A percentile compares a stretch with the other conserved stretches of the same genome.
phyloP scores from a whole-genome alignment of 2,888 invertebrate species.

The Parelbella ahira region DNA sequence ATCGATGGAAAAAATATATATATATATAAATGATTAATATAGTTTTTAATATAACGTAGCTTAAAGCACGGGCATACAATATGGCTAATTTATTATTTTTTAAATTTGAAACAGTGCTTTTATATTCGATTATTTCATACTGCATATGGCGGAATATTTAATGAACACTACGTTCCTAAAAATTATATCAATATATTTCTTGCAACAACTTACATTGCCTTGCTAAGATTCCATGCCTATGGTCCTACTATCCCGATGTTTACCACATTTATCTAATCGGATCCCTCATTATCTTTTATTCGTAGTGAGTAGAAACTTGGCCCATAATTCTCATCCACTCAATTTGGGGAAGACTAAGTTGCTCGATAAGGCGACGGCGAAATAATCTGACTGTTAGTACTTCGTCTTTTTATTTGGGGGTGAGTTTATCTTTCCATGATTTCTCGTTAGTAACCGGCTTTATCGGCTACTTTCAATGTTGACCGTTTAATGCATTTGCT shows the following conservation, averaged over 20 bases:
- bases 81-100: too few relatives aligned
- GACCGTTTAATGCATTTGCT: constrained; percentile 33
- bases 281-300: constrained; percentile 73
- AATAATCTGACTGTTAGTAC: constrained; percentile 61
- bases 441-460: constrained; percentile 54
- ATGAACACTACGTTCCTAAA: too few relatives aligned
- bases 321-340: constrained; percentile 72
- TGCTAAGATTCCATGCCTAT: too few relatives aligned
- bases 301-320: constrained; percentile 62
- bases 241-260: constrained; percentile 45
- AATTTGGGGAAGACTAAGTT: constrained; percentile 68
- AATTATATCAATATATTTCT: too few relatives aligned
- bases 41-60: too few relatives aligned
- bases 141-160: too few relatives aligned
- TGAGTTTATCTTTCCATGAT: constrained; percentile 62
- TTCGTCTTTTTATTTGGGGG: constrained; percentile 64
- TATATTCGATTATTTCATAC: too few relatives aligned
- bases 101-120: too few relatives aligned
- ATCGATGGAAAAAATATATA: too few relatives aligned
- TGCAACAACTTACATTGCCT: too few relatives aligned
- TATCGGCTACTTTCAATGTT: constrained; percentile 45
- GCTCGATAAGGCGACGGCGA: constrained; percentile 64
- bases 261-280: constrained; percentile 66
- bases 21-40: too few relatives aligned
- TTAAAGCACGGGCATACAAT: too few relatives aligned